Evolutionary conservation across 2,113 vertebrate genomes (phyloP).

Genomic region (Loxodonta africana): DNA sequence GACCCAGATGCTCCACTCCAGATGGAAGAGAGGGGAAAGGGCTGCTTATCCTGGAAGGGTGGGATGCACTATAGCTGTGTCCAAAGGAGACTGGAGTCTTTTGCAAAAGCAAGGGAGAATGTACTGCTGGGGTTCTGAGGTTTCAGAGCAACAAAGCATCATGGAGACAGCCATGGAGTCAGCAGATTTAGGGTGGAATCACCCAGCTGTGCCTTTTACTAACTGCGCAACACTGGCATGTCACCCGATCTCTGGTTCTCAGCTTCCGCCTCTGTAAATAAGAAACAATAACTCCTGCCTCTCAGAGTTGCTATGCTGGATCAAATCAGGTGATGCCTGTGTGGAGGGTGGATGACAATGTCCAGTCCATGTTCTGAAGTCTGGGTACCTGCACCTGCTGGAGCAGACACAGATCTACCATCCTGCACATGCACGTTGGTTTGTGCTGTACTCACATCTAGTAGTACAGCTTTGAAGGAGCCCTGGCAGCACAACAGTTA

Average conservation of each 20-base stretch:
- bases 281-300: background rate
- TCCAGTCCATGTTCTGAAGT: accelerated
- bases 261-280: background rate
- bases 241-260: background rate
- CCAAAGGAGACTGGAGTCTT: background rate
- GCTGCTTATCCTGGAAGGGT: background rate
- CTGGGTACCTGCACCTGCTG: accelerated
- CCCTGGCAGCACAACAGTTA: background rate
- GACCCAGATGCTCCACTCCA: background rate
- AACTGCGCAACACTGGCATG: accelerated
- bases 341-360: background rate
- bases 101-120: background rate
- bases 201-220: background rate
- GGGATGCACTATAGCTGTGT: background rate
- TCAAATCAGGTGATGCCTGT: accelerated
- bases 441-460: too few species aligned
- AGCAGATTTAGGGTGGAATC: background rate
- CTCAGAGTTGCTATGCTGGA: background rate
- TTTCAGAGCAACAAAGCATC: background rate
- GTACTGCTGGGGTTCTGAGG: background rate
- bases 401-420: background rate
- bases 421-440: accelerated
- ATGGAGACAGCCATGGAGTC: background rate
- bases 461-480: too few species aligned
- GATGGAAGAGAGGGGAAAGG: background rate